phyloP scores from a whole-genome alignment of 2,888 invertebrate genomes.

The Ophonus ardosiacus region DNA sequence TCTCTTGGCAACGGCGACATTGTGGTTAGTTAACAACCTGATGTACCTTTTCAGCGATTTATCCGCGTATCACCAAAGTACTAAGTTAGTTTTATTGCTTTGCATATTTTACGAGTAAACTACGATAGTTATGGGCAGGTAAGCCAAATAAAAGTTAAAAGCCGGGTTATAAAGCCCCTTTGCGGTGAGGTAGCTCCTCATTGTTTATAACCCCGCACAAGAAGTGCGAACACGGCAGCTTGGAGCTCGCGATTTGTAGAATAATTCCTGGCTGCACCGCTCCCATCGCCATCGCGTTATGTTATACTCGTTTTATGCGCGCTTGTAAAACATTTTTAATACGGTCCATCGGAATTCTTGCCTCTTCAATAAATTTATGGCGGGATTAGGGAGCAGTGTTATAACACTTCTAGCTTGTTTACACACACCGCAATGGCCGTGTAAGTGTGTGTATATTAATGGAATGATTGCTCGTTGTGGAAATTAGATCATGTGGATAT shows the following conservation, averaged over 20 bases:
- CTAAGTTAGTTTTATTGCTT: neutral
- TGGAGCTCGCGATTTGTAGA: conserved; percentile 53
- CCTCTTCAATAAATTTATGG: conserved; percentile 54
- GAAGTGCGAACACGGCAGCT: conserved; percentile 44
- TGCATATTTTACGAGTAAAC: conserved; percentile 14
- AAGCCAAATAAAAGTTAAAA: conserved; percentile 45
- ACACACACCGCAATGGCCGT: conserved; percentile 9
- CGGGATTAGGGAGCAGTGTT: conserved; percentile 53
- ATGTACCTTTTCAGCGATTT: neutral
- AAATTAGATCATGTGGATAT: conserved; percentile 59
- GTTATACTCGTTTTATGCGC: conserved; percentile 52
- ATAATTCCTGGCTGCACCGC: conserved; percentile 42
- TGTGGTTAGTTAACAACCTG: neutral
- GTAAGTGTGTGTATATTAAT: conserved; percentile 27
- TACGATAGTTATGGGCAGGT: neutral
- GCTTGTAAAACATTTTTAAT: conserved; percentile 64
- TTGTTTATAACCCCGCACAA: conserved; percentile 34
- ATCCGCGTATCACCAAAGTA: neutral
- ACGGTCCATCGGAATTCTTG: conserved; percentile 54
- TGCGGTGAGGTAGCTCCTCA: conserved; percentile 36
- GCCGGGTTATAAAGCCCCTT: conserved; percentile 36
- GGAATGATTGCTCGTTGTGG: conserved; percentile 46
- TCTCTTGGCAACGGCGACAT: neutral
- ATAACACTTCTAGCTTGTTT: conserved; percentile 19
- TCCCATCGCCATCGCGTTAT: conserved; percentile 47